Percentiles rank a stretch among this genome's conserved stretches.
These are phyloP conservation scores for Chaetodon trifasciatus DNA, from an alignment of 2,797 vertebrate genomes.

Conservation along the genomic window DNA sequence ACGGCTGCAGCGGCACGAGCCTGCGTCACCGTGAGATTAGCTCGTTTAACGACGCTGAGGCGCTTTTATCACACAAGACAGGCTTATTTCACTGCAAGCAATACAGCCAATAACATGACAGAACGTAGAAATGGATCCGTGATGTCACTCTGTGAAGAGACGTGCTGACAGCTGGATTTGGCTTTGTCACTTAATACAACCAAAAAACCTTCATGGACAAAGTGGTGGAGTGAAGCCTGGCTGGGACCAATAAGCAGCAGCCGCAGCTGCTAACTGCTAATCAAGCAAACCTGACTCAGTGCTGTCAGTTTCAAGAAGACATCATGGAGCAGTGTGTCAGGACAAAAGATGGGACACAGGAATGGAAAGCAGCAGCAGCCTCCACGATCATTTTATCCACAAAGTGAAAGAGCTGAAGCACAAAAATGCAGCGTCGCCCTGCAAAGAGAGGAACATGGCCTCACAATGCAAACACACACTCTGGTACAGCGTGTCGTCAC, in stretches of 20 bases:
- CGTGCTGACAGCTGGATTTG: not conserved
- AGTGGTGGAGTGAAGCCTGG: not conserved
- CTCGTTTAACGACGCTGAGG: slow-evolving; percentile 8
- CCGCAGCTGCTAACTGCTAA: not conserved
- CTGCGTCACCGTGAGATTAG: not conserved
- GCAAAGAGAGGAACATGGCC: not conserved
- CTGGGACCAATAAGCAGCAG: not conserved
- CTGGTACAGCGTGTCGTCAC: not conserved
- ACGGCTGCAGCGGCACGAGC: not conserved
- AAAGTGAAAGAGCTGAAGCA: not conserved
- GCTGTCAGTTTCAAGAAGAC: not conserved
- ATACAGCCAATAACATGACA: not conserved
- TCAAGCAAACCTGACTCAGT: not conserved
- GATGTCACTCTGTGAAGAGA: not conserved
- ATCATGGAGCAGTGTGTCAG: not conserved
- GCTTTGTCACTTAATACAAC: not conserved
- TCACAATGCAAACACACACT: not conserved
- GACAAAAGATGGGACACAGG: no score
- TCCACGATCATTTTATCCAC: not conserved
- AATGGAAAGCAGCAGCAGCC: not conserved
- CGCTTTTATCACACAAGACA: not conserved
- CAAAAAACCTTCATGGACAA: not conserved
- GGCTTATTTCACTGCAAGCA: not conserved
- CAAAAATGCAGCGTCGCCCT: not conserved
- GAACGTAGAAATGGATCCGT: not conserved